Evolutionary conservation across 2,888 invertebrate species (phyloP).

Genomic region (Teleogryllus oceanicus): DNA sequence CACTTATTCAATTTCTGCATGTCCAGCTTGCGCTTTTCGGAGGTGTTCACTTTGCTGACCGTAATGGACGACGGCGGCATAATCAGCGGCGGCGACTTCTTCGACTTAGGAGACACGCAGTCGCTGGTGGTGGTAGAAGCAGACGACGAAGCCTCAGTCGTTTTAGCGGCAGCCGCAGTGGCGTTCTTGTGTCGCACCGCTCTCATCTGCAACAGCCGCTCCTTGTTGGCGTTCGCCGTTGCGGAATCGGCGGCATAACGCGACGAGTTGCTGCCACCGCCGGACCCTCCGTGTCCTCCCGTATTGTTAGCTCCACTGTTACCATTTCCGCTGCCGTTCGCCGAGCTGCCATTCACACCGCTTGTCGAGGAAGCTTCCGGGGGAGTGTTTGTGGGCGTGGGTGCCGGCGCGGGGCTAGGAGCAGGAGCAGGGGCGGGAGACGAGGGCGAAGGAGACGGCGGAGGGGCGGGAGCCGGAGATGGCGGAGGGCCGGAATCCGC

Average conservation of each 20-base stretch:
- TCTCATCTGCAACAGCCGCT: slow-evolving; percentile 49
- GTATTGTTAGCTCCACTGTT: no score
- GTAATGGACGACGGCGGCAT: slow-evolving; percentile 46
- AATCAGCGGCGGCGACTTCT: slow-evolving; percentile 36
- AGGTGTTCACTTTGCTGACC: slow-evolving; percentile 48
- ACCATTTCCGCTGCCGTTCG: no score
- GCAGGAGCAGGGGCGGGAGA: background rate
- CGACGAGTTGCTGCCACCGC: slow-evolving; percentile 20
- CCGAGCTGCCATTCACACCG: background rate
- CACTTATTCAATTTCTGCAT: slow-evolving; percentile 20
- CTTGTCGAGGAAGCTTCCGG: background rate
- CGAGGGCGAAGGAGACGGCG: background rate
- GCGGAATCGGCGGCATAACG: background rate
- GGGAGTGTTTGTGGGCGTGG: background rate
- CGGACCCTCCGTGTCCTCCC: no score
- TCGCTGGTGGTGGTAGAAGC: slow-evolving; percentile 23
- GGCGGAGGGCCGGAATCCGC: background rate
- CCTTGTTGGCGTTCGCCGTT: slow-evolving; percentile 42
- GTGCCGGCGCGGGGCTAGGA: background rate
- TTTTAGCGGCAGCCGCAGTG: slow-evolving; percentile 28
- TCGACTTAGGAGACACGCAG: background rate
- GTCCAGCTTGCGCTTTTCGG: slow-evolving; percentile 45
- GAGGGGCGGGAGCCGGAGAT: background rate
- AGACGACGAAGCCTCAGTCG: slow-evolving; percentile 22
- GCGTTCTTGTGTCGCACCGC: slow-evolving; percentile 47